A percentile compares a stretch with the other conserved stretches of the same genome.
Conservation (phyloP, 1,140 invertebrate genomes). For the Atta texana region DNA sequence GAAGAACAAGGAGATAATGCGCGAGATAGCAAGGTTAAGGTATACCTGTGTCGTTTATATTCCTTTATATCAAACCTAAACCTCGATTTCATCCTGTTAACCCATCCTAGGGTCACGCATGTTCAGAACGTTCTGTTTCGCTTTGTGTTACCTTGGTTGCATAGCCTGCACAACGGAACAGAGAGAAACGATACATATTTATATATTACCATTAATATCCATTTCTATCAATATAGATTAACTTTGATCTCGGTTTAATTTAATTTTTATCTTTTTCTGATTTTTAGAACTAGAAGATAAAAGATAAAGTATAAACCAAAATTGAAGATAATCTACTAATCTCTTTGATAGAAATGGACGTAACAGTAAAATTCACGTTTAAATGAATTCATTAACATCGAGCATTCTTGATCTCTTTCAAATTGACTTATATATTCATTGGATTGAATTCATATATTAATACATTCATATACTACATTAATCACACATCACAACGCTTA, state of each 20-base stretch:
- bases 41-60: conserved; percentile 87
- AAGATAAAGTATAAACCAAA: no score
- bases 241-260: no score
- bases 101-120: conserved; percentile 85
- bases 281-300: no score
- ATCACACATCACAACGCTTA: conserved; percentile 59
- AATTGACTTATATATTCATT: conserved; percentile 28
- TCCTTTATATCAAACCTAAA: conserved; percentile 84
- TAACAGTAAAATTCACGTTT: conserved; percentile 9
- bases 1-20: conserved; percentile 99
- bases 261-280: no score
- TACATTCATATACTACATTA: conserved; percentile 65
- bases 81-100: conserved; percentile 83
- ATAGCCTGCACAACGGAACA: conserved; percentile 70
- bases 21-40: conserved; percentile 97
- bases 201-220: not conserved
- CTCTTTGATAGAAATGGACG: no score
- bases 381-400: conserved; percentile 10
- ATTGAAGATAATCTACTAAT: no score
- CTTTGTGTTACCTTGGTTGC: conserved; percentile 82
- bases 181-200: conserved; percentile 56
- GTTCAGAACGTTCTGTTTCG: conserved; percentile 81
- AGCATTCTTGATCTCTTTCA: not conserved
- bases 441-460: conserved; percentile 68
- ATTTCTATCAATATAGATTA: no score